phyloP scores from a whole-genome alignment of 2,888 invertebrate genomes.

The Spodoptera littoralis region DNA sequence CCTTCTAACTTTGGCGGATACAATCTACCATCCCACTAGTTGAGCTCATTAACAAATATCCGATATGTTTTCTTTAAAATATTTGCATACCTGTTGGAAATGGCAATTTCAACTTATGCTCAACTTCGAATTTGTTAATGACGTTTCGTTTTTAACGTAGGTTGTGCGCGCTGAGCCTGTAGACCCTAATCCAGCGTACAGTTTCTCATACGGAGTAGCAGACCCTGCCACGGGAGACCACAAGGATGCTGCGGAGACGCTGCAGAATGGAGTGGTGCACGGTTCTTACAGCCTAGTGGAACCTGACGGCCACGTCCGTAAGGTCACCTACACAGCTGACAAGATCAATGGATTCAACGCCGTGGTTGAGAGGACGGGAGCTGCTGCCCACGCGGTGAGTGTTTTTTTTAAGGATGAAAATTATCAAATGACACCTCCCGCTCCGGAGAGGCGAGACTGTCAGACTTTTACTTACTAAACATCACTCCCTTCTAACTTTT shows the following conservation, averaged over 20 bases:
- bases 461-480: no score
- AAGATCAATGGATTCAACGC: conserved; percentile 87
- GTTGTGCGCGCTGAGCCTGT: conserved; percentile 83
- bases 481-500: no score
- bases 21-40: no score
- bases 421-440: no score
- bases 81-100: no score
- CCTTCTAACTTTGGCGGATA: no score
- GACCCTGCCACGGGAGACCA: conserved; percentile 87
- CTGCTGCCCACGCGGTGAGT: conserved; percentile 77
- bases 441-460: no score
- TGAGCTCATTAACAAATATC: no score
- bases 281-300: conserved; percentile 87
- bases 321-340: conserved; percentile 88
- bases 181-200: conserved; percentile 87
- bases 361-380: conserved; percentile 85
- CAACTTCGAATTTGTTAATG: no score
- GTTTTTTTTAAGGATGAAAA: no score
- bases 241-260: conserved; percentile 84
- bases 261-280: conserved; percentile 87
- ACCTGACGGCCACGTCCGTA: conserved; percentile 85
- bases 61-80: no score
- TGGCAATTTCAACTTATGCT: no score
- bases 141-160: conserved; percentile 30
- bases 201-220: conserved; percentile 86